phyloP scores from a whole-genome alignment of 2,797 vertebrate species.

The Neosilurus mollespiculum region DNA sequence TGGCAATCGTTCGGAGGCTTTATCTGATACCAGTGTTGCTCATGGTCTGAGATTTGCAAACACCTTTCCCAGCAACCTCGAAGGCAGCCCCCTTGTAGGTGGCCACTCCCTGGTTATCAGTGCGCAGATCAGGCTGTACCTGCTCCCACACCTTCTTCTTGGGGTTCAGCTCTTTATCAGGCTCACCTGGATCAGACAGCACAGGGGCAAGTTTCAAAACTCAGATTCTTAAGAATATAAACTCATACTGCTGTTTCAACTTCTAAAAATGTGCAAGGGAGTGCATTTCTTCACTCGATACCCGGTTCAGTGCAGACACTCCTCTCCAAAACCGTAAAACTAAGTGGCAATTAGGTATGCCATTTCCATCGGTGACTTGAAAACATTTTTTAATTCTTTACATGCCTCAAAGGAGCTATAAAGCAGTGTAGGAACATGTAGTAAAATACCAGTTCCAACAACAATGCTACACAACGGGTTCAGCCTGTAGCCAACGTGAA shows the following conservation, averaged over 20 bases:
- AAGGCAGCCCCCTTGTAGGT: constrained; percentile 92
- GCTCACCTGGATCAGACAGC: constrained; percentile 80
- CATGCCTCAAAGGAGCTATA: neutral
- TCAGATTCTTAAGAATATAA: too few species aligned
- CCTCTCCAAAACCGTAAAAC: constrained; percentile 53
- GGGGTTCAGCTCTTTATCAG: constrained; percentile 95
- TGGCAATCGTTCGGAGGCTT: constrained; percentile 32
- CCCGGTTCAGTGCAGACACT: neutral
- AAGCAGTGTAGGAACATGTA: neutral
- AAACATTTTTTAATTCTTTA: constrained; percentile 34
- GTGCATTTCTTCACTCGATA: neutral
- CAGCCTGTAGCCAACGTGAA: neutral
- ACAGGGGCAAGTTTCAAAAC: neutral
- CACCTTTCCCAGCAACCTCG: constrained; percentile 88
- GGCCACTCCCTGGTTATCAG: constrained; percentile 84
- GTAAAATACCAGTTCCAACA: constrained; percentile 15
- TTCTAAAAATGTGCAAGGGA: neutral
- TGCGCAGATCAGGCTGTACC: constrained; percentile 90
- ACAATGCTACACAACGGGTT: constrained; percentile 5
- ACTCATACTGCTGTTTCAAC: neutral
- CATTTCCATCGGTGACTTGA: constrained; percentile 56
- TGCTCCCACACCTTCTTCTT: constrained; percentile 99
- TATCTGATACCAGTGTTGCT: constrained; percentile 91
- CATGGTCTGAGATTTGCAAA: constrained; percentile 92
- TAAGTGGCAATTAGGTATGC: constrained; percentile 61